Percentiles rank a stretch among this genome's conserved stretches.
These are phyloP conservation scores for Ectropis crepuscularia DNA, from an alignment of 2,888 invertebrate genomes.

Conservation along the genomic window DNA sequence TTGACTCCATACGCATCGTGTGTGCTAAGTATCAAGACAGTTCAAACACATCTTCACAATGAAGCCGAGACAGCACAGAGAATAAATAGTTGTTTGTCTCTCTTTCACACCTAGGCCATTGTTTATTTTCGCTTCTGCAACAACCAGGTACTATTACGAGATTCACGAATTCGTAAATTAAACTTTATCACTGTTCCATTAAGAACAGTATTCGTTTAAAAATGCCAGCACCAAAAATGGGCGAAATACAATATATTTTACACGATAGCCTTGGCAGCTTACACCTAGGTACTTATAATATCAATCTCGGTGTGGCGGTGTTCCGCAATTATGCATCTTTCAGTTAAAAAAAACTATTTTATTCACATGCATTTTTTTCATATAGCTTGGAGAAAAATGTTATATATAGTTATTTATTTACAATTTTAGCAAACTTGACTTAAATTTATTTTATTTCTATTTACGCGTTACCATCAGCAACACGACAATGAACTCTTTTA, in stretches of 20 bases:
- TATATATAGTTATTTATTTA: background rate
- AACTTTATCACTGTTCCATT: constrained; percentile 31
- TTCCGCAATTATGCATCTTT: constrained; percentile 24
- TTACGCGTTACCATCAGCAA: no score
- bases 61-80: background rate
- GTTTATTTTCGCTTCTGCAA: background rate
- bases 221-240: constrained; percentile 49
- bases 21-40: no score
- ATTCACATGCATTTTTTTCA: no score
- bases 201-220: constrained; percentile 57
- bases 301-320: constrained; percentile 16
- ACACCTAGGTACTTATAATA: constrained; percentile 29
- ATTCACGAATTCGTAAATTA: constrained; percentile 5
- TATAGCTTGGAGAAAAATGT: background rate
- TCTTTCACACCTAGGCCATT: constrained; percentile 13
- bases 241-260: constrained; percentile 40
- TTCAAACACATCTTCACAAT: background rate
- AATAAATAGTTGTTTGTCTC: background rate
- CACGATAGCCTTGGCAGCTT: constrained; percentile 34
- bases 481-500: no score
- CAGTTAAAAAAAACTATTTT: no score
- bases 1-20: no score
- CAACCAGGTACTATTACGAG: constrained; percentile 1
- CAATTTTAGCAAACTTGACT: background rate
- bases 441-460: background rate